These are phyloP conservation scores for Etheostoma nigrum DNA, from an alignment of 2,797 vertebrate genomes.

Conservation along the genomic window DNA sequence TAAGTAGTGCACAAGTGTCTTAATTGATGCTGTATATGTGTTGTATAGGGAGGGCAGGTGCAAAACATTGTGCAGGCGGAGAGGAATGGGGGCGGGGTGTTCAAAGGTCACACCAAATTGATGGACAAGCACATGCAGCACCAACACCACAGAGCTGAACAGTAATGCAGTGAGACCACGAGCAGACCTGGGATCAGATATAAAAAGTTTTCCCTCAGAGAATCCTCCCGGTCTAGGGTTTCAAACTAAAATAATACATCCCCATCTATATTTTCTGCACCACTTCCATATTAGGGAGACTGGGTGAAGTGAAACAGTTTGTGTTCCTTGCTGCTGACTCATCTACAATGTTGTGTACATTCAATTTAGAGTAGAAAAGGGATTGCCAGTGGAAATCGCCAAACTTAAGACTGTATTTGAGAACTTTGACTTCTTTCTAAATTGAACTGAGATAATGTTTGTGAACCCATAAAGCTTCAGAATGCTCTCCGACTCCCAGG, in stretches of 20 bases:
- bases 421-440: neutral
- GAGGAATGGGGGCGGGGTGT: neutral
- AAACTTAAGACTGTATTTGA: neutral
- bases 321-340: neutral
- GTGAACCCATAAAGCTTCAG: neutral
- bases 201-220: slow-evolving; percentile 4
- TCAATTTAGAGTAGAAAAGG: neutral
- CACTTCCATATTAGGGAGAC: neutral
- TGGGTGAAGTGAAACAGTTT: neutral
- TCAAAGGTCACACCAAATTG: slow-evolving; percentile 51
- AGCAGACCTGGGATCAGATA: slow-evolving; percentile 83
- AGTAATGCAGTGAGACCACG: slow-evolving; percentile 63
- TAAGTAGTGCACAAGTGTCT: neutral
- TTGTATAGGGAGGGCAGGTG: neutral
- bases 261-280: neutral
- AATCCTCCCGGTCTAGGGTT: neutral
- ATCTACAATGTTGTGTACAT: neutral
- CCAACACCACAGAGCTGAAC: slow-evolving; percentile 71
- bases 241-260: slow-evolving; percentile 27
- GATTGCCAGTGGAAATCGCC: neutral
- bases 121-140: slow-evolving; percentile 74
- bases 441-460: neutral
- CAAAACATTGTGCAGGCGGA: neutral
- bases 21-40: neutral
- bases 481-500: neutral